Percentiles rank a stretch among this genome's conserved stretches.
phyloP scores from a whole-genome alignment of 2,888 invertebrate species.

The Dynastes tityus region DNA sequence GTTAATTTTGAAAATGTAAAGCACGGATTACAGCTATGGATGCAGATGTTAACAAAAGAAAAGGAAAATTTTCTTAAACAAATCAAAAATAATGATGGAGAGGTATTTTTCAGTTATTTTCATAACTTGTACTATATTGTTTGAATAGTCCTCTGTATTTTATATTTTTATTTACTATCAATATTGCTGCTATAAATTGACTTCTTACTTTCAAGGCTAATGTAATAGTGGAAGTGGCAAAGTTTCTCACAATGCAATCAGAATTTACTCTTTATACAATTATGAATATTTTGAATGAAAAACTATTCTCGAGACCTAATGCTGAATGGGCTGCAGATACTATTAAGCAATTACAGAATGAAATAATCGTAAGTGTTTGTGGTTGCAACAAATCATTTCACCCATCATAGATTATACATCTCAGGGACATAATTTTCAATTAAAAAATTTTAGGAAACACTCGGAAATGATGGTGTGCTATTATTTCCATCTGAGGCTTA shows the following conservation, averaged over 20 bases:
- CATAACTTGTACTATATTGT: no score
- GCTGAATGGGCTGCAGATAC: slow-evolving; percentile 77
- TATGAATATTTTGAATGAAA: slow-evolving; percentile 77
- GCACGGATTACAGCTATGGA: slow-evolving; percentile 80
- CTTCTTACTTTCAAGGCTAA: slow-evolving; percentile 64
- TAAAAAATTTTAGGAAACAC: slow-evolving; percentile 73
- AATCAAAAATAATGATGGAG: slow-evolving; percentile 77
- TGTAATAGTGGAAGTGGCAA: slow-evolving; percentile 74
- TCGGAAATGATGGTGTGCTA: slow-evolving; percentile 86
- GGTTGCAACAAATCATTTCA: no score
- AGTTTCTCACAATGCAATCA: slow-evolving; percentile 77
- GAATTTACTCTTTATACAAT: slow-evolving; percentile 81
- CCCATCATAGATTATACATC: no score
- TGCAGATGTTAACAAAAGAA: slow-evolving; percentile 84
- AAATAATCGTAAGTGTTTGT: slow-evolving; percentile 73
- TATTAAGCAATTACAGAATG: slow-evolving; percentile 74
- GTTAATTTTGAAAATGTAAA: slow-evolving; percentile 69
- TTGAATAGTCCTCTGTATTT: no score
- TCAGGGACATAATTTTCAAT: no score
- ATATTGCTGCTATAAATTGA: no score
- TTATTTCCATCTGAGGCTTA: slow-evolving; percentile 87
- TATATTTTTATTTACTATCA: no score
- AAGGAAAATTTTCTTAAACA: slow-evolving; percentile 75
- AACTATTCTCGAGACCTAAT: slow-evolving; percentile 78
- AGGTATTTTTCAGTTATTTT: slow-evolving; percentile 67